Base-by-base conservation (phyloP, 2,888 invertebrate genomes). In the Vandiemenella viatica region DNA sequence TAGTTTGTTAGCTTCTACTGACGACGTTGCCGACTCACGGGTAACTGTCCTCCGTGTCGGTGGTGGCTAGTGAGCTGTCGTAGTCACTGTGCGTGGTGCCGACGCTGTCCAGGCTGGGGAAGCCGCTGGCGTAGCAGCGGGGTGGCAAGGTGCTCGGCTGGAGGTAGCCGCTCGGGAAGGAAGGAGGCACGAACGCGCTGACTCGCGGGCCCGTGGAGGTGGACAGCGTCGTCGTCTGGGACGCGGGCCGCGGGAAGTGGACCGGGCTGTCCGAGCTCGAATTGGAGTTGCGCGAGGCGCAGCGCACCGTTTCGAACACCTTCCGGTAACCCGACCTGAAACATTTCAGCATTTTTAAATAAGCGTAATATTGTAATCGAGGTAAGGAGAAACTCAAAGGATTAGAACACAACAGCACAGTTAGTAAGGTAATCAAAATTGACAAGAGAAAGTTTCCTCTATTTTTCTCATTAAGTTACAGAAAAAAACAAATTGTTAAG, bases 251-350 rank as follows among this genome's bases (percentile, higher is more conserved):
- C 15, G 46, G 46, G 42, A 49, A 50, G 67, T 69, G 58, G 66
- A 71, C 74, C 64, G 72, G 67, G 50, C 75, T 75, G 56, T 75
- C 75, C 17, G 69, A 67, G 59, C 20, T 66, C 64, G 45, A 64
- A 63, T 68, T 65, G 20, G 71, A 65, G 46, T 63, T 65, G 58
- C 79, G 80, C 22, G 81, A 80, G 49, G 84, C 87, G 62, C 82
- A 85, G 55, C 85, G 78, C 56, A 91, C 91, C 1, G 92, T 93
- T 61, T 92, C 91, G 66, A 92, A 91, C 50, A 90, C 85, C 65
- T 86, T 86, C 64, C 85, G 84, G 69, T 84, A 90, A 58, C 84
- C 80, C 50, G 82, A 80, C 59, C 85, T 85, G 67, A 0, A 65
- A 66, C 45, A 48, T n/a, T n/a, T n/a, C n/a, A n/a, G n/a, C n/a